Evolutionary conservation across 2,888 invertebrate genomes (phyloP), one percentile per base, ranked within the genome.

Genomic region (Ischnus inquisitorius): DNA sequence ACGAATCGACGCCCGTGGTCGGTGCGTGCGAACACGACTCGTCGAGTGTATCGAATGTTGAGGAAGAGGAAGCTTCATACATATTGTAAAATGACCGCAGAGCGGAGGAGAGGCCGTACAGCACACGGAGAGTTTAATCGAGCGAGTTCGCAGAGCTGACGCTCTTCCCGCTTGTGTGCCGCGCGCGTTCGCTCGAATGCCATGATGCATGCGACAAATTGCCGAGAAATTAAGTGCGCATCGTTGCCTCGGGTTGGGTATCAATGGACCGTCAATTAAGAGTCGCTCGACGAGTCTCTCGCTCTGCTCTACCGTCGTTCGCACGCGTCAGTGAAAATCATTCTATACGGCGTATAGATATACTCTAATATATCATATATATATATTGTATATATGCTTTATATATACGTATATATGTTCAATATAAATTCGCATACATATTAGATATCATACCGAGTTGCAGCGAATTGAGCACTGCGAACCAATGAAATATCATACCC

Each of bases 201-300:
- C 67, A 72, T 43, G 79, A 69, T 69, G 75, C 80, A 84, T 78
- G 84, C 74, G 84, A 84, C 84, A 84, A 84, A 84, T 84, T 81
- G 84, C 74, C 81, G 77, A 80, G 74, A 81, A 84, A 84, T 84
- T 84, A 84, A 84, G 84, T 81, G 74, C 83, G 79, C 83, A 81
- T 80, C 81, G 83, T 78, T 85, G 83, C 71, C 74, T 75, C 83
- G 77, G 75, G 83, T 78, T 81, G 75, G 85, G 78, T 85, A 83
- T 85, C 85, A 85, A 85, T 80, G 80, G 81, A 83, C 85, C 67
- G 81, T 83, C 85, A 85, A 85, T 85, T 85, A 85, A 83, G 81
- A 79, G 75, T 83, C 68, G 67, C 86, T 87, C 88, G 85, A 82
- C 86, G 85, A 83, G 81, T 25, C 65, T 86, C 86, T 86, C 83